Base-by-base conservation (phyloP, 2,113 vertebrate species). In the Protobothrops flavoviridis region DNA sequence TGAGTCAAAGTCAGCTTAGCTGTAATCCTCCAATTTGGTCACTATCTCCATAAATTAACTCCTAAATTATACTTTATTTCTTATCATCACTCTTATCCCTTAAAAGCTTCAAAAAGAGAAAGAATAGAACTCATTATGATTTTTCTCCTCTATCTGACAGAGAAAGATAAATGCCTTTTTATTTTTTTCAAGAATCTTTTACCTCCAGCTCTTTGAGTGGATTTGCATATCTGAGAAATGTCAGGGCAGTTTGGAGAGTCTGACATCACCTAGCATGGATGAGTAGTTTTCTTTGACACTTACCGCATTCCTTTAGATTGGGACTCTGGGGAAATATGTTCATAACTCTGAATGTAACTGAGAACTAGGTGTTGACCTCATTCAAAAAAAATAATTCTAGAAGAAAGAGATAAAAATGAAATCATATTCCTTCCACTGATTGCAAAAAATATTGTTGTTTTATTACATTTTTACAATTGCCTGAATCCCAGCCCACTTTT, bases 361-460 rank as follows among this genome's bases (percentile, higher is more conserved):
- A 92, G 93, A 95, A 96, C 92, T 90, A 96, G 93, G 90, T 93
- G 93, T 93, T 96, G 94, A 85, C 93, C 94, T 96, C 94, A 91
- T 96, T 96, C 64, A 93, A 94, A 50, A 45, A 74, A 12, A 17
- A 90, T 55, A 69, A 94, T 92, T 87, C 85, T 55, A 88, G 4
- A 39, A 85, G 45, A 33, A 15, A 57, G 61, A 93, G 2, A n/a
- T 89, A 10, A 12, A 90, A 95, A 53, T 13, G 57, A 91, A 94
- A 69, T 52, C 21, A 91, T 56, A 33, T 20, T 93, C 69, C 92
- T 0, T 0, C 52, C 89, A 55, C 87, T 0, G 11, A 85, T 87
- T 48, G 64, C 39, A 50, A 94, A 93, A 94, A 90, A 45, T 50
- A 50, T 15, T 0, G 39, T 29, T 26, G 90, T 90, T 81, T 81